These are phyloP conservation scores for Ataeniobius toweri DNA, from an alignment of 2,797 vertebrate genomes.

Conservation along the genomic window DNA sequence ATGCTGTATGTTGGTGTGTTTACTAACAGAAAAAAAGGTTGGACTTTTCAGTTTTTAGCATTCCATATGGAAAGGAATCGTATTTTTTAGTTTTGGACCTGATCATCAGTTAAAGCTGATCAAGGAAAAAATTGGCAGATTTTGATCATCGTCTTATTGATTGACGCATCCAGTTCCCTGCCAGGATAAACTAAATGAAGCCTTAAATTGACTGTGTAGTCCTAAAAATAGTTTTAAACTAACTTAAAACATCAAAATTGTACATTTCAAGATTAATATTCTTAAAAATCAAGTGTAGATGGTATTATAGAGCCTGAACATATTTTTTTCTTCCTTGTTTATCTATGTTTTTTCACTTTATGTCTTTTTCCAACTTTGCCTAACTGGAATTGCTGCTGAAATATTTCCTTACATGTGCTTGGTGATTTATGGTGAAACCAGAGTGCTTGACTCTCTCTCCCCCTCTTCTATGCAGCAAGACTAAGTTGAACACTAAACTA, in stretches of 20 bases:
- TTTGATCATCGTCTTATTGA: background rate
- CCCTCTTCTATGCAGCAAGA: slow-evolving; percentile 13
- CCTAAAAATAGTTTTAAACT: background rate
- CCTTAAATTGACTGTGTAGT: background rate
- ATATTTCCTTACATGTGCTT: background rate
- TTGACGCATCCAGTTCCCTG: background rate
- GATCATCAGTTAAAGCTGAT: background rate
- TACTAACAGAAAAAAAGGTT: background rate
- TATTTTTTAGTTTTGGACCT: background rate
- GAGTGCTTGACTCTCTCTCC: slow-evolving; percentile 14
- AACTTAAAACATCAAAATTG: background rate
- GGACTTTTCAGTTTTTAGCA: background rate
- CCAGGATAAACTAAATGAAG: background rate
- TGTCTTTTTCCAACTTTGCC: background rate
- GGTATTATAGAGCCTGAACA: background rate
- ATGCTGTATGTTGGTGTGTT: background rate
- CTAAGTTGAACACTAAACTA: slow-evolving; percentile 23
- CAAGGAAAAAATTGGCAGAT: background rate
- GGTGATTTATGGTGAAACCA: slow-evolving; percentile 39
- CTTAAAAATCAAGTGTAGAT: background rate
- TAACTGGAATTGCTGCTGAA: slow-evolving; percentile 9
- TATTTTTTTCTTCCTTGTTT: too few species aligned
- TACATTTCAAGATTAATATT: background rate
- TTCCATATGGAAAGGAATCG: background rate
- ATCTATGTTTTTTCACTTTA: background rate